Percentiles rank a stretch among this genome's conserved stretches.
phyloP scores from a whole-genome alignment of 64 coral and sea anemone genomes.

The Dendrophyllia cribrosa region DNA sequence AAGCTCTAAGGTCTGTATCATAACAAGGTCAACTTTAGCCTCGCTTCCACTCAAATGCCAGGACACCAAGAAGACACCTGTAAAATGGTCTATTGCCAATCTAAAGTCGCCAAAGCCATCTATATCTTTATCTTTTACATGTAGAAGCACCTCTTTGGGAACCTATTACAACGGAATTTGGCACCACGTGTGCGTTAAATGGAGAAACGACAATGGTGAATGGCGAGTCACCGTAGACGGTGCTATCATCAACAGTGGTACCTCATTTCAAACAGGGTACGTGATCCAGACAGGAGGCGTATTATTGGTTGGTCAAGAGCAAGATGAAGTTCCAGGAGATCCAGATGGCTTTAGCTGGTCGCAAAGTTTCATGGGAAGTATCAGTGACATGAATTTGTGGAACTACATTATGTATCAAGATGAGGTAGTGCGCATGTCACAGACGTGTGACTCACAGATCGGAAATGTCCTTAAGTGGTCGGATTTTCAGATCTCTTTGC shows the following conservation, averaged over 20 bases:
- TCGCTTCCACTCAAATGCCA: too few relatives aligned
- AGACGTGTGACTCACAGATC: not conserved
- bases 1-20: too few relatives aligned
- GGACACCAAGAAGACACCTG: too few relatives aligned
- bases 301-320: not conserved
- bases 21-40: too few relatives aligned
- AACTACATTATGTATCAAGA: not conserved
- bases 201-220: not conserved
- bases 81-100: too few relatives aligned
- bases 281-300: not conserved
- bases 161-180: not conserved
- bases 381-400: constrained; percentile 26
- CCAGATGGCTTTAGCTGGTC: not conserved
- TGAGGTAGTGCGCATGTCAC: constrained; percentile 6
- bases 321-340: not conserved
- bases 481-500: not conserved
- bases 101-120: too few relatives aligned
- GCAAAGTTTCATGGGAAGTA: constrained; percentile 6
- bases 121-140: too few relatives aligned
- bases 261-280: not conserved
- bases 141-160: not conserved
- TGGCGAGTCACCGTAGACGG: not conserved
- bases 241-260: not conserved
- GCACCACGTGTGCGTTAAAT: not conserved
- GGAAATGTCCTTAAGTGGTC: constrained; percentile 30